Evolutionary conservation across 1,140 invertebrate species (phyloP), one percentile per base, ranked within the genome.

Genomic region (Pseudomyrmex flavicornis): DNA sequence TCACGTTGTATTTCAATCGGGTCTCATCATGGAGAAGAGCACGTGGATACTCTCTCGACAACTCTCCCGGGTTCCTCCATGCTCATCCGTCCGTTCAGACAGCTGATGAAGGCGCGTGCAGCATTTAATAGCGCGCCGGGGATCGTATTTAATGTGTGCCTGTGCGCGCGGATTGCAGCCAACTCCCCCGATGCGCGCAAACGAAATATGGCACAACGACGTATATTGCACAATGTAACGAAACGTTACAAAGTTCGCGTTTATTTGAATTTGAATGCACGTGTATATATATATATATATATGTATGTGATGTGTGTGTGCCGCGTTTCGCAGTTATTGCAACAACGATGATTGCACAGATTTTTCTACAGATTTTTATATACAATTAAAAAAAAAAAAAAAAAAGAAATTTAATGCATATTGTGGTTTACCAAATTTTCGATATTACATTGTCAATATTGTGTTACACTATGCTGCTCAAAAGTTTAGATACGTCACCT

Each of bases 91-190:
- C 35, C 65, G 20, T 17, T 63, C 17, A 54, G 50, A 22, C 54
- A n/a, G 75, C 46, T 58, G 62, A 70, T 46, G 54, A 68, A 85
- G 52, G 35, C 70, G 77, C 73, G 73, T 54, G 63, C 50, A 54
- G 22, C 77, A 50, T 70, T 83, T 85, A 54, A 85, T 65, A 82
- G 65, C 58, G 20, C 35, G 62, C 48, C 17, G 2, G 13, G 48
- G 56, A 50, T 82, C 79, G 79, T 58, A 62, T 63, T 77, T 77
- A 77, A 77, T 56, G 62, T 76, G 61, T 68, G 62, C 74, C 62
- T n/a, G 62, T 26, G 59, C 74, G 20, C 17, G 44, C 74, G 4
- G 22, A 76, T 76, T 66, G 74, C 20, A 56, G 22, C 77, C 52
- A 85, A 86, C 52, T 79, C 48, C 20, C 44, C 46, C 35, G 48